Conservation (phyloP, 2,113 vertebrate genomes). For the Peromyscus californicus region DNA sequence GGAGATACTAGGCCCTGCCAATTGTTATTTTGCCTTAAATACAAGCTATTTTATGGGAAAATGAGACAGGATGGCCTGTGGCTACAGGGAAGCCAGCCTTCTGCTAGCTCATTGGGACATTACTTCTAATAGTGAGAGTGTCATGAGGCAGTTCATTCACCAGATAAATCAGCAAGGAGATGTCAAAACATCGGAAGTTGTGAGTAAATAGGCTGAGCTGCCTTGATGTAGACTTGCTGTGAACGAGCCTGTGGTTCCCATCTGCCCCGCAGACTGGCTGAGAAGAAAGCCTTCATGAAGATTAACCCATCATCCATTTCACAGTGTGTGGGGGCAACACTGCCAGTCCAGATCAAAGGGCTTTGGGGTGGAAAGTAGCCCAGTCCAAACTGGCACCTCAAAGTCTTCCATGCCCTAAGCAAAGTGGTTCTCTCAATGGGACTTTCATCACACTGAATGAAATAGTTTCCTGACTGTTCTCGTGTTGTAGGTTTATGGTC, state of each 20-base stretch:
- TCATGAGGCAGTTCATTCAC: background rate
- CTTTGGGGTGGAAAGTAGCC: no score
- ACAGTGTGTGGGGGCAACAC: background rate
- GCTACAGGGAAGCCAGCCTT: constrained; percentile 24
- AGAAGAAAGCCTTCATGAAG: constrained; percentile 58
- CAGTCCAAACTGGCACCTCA: rapidly evolving
- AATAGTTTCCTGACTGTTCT: background rate
- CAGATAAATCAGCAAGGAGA: constrained; percentile 58
- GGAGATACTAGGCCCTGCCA: background rate
- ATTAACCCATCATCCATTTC: constrained; percentile 32
- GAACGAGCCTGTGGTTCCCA: constrained; percentile 64
- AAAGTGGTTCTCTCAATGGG: background rate
- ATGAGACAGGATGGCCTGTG: constrained; percentile 18
- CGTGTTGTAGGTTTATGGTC: background rate
- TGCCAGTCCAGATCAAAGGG: background rate
- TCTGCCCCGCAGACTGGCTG: constrained; percentile 65
- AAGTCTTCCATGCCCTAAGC: background rate
- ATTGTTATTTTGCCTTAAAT: constrained; percentile 39
- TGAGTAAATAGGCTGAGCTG: constrained; percentile 70
- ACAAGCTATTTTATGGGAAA: constrained; percentile 48
- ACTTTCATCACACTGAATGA: background rate
- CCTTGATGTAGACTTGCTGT: constrained; percentile 60
- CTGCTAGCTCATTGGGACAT: constrained; percentile 17
- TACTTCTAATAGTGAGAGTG: background rate
- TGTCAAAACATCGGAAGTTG: constrained; percentile 75